Conservation (phyloP, 2,888 invertebrate genomes). For the Linyphia triangularis region DNA sequence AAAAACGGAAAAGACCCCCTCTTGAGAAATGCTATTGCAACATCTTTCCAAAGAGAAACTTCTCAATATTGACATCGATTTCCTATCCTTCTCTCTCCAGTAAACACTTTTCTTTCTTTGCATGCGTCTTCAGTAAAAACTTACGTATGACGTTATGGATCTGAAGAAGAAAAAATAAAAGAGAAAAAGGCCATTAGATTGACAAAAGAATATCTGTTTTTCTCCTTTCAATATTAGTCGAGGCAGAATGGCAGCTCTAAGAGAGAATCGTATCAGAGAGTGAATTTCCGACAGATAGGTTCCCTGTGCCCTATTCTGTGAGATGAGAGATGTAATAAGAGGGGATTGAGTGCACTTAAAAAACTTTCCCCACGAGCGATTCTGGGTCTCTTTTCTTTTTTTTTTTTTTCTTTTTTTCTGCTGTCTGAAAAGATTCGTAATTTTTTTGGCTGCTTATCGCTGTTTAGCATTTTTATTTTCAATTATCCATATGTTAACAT, state of each 20-base stretch:
- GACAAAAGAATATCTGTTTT: slow-evolving; percentile 36
- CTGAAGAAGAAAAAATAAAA: not conserved
- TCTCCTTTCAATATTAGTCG: slow-evolving; percentile 35
- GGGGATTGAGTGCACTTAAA: slow-evolving; percentile 58
- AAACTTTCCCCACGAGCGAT: slow-evolving; percentile 1
- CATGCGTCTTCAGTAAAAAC: not conserved
- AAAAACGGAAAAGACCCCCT: not conserved
- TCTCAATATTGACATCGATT: slow-evolving; percentile 67
- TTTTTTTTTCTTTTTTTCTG: not conserved
- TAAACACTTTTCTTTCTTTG: not conserved
- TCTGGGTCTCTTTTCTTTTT: too few relatives aligned
- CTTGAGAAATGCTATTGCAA: not conserved
- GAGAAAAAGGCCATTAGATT: slow-evolving; percentile 2
- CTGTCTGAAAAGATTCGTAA: not conserved
- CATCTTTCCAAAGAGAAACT: slow-evolving; percentile 2
- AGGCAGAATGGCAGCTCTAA: slow-evolving; percentile 29
- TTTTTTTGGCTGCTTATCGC: slow-evolving; percentile 39
- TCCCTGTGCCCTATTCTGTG: slow-evolving; percentile 31
- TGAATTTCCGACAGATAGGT: slow-evolving; percentile 60
- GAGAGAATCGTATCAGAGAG: slow-evolving; percentile 36
- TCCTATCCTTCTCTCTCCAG: not conserved
- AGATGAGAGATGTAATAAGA: slow-evolving; percentile 17
- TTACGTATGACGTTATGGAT: slow-evolving; percentile 13
- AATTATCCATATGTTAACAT: too few relatives aligned
- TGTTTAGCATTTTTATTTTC: too few relatives aligned